Evolutionary conservation across 2,797 vertebrate genomes (phyloP), one percentile per base, ranked within the genome.

Genomic region (Graptemys geographica): DNA sequence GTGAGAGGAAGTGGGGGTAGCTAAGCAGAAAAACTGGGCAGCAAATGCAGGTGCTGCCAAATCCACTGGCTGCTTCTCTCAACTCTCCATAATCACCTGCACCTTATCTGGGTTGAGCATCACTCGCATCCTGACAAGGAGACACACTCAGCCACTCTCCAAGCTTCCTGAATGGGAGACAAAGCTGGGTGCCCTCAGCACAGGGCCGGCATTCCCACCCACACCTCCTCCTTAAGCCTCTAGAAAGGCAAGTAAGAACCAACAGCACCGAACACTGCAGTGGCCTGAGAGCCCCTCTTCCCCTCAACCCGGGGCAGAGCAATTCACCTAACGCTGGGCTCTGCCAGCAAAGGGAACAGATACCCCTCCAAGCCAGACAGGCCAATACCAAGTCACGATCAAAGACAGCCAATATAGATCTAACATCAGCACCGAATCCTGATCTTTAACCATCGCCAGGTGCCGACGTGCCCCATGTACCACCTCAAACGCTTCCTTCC

Each of bases 381-480:
- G 2, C 8, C 3, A 0, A 56, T 10, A 23, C 57, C 76, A 81
- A 41, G 12, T 51, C 62, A 10, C 47, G 76, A 56, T 1, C 8
- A 0, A 72, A 47, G n/a, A 57, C 5, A 19, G 79, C 57, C 7
- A 3, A 31, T 80, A 83, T n/a, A 53, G 84, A 25, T 25, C 49
- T 6, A 11, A 11, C 4, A 5, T 31, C 51, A 31, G 27, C 79
- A 79, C 69, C 9, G 10, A 19, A 2, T 1, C 65, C 44, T 19
- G 53, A 53, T 37, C 57, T n/a, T 28, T 52, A 72, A 37, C 51
- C 2, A 1, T 52, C 11, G 8, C 0, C 1, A 57, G 27, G 9
- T 0, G 5, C 8, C 1, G 0, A 31, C 3, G 0, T 2, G 9
- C 6, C 8, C 28, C 28, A 41, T 1, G 0, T 41, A 92, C 62